These are phyloP conservation scores for Syngnathus scovelli DNA, from an alignment of 2,113 vertebrate species.

Conservation along the genomic window DNA sequence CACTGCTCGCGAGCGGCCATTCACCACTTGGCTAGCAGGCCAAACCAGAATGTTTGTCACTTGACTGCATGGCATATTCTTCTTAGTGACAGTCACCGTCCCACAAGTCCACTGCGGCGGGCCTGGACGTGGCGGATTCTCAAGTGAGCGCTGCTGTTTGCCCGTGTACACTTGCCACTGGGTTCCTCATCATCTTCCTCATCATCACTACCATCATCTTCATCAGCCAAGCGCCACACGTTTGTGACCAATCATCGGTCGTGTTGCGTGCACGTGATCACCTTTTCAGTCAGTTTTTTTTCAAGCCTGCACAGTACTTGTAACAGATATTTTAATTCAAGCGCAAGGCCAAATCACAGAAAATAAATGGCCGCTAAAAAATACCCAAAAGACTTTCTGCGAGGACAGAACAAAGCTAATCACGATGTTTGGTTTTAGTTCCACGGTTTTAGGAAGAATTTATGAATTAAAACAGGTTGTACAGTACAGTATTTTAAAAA, in stretches of 20 bases:
- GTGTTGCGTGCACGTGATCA: not conserved
- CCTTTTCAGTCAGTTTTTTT: not conserved
- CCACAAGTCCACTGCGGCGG: slow-evolving; percentile 12
- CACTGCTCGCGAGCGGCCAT: slow-evolving; percentile 30
- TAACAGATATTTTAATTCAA: not conserved
- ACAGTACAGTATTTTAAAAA: not conserved
- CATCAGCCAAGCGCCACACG: not conserved
- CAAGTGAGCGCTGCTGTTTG: slow-evolving; percentile 30
- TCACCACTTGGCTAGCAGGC: slow-evolving; percentile 25
- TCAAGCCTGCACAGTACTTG: not conserved
- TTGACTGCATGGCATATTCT: slow-evolving; percentile 30
- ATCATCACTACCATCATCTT: not conserved
- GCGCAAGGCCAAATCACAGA: not conserved
- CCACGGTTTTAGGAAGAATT: not conserved
- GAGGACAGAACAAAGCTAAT: not conserved
- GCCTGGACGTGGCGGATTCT: slow-evolving; percentile 16
- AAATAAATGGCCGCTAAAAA: not conserved
- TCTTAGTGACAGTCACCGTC: slow-evolving; percentile 50
- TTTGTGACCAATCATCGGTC: not conserved
- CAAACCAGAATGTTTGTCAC: slow-evolving; percentile 20
- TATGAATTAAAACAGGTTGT: not conserved
- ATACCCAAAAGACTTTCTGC: too few relatives aligned
- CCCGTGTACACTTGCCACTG: slow-evolving; percentile 36
- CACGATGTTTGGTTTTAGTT: not conserved
- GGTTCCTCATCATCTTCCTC: slow-evolving; percentile 1